phyloP scores from a whole-genome alignment of 23 tunicate genomes.

The Oikopleura dioica region DNA sequence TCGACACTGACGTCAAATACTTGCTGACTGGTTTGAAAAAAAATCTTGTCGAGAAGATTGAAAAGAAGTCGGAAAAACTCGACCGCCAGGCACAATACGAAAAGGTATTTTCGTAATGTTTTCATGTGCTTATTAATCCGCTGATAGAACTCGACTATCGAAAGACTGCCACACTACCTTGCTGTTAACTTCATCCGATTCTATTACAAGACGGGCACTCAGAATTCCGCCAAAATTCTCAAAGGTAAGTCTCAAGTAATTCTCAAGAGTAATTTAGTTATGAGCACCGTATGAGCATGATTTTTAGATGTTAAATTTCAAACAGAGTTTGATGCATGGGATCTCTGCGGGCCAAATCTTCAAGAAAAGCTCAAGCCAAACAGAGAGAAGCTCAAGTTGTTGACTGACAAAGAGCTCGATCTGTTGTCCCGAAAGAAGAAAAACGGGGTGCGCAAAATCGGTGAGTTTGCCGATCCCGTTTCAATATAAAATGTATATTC shows the following conservation, averaged over 20 bases:
- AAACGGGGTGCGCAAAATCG: neutral
- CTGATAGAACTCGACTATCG: neutral
- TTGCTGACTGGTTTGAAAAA: constrained; percentile 72
- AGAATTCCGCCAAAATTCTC: constrained; percentile 56
- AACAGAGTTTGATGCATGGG: constrained; percentile 51
- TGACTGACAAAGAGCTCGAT: constrained; percentile 37
- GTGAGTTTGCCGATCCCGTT: too few species aligned
- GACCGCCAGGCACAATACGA: constrained; percentile 51
- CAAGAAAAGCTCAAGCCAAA: constrained; percentile 40
- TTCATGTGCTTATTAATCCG: neutral
- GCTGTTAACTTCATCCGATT: constrained; percentile 82
- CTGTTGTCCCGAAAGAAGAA: constrained; percentile 25
- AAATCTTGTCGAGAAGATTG: constrained; percentile 32
- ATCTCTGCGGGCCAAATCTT: constrained; percentile 45
- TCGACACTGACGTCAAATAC: constrained; percentile 23
- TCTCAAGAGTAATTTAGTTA: neutral
- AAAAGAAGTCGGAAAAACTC: constrained; percentile 39
- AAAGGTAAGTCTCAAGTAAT: constrained; percentile 24
- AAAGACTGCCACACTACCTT: constrained; percentile 51
- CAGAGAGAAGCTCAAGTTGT: constrained; percentile 45
- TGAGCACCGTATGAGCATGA: neutral
- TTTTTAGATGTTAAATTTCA: constrained; percentile 66
- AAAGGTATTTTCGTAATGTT: too few species aligned
- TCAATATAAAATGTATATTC: too few species aligned
- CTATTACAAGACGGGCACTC: constrained; percentile 50